phyloP scores from a whole-genome alignment of 2,797 vertebrate species.

The Florisuga fusca region DNA sequence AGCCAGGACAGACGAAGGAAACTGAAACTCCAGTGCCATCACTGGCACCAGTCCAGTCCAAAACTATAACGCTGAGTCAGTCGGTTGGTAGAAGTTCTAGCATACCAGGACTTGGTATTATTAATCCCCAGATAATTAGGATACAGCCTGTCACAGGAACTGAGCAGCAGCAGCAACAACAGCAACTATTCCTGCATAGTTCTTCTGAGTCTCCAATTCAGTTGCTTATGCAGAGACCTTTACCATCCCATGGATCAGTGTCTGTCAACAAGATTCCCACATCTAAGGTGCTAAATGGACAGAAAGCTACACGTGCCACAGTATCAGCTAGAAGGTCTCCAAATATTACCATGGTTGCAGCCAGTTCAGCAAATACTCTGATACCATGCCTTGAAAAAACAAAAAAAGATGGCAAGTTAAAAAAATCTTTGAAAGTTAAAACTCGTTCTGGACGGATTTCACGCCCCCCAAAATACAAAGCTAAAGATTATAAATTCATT shows the following conservation, averaged over 20 bases:
- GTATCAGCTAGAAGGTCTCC: background rate
- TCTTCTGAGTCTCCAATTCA: slow-evolving; percentile 82
- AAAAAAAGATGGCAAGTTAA: slow-evolving; percentile 80
- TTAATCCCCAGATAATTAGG: slow-evolving; percentile 86
- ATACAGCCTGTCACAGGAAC: slow-evolving; percentile 81
- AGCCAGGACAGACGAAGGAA: slow-evolving; percentile 81
- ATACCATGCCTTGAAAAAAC: slow-evolving; percentile 53
- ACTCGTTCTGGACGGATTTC: slow-evolving; percentile 94
- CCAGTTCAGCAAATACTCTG: slow-evolving; percentile 8
- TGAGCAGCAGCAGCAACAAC: slow-evolving; percentile 84
- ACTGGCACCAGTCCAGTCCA: slow-evolving; percentile 75
- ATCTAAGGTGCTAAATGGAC: background rate
- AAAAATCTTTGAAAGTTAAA: slow-evolving; percentile 88
- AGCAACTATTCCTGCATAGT: slow-evolving; percentile 81
- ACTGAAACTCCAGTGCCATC: slow-evolving; percentile 65
- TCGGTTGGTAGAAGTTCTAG: slow-evolving; percentile 55
- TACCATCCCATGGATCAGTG: slow-evolving; percentile 76
- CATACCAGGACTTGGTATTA: slow-evolving; percentile 73
- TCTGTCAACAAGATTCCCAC: slow-evolving; percentile 70
- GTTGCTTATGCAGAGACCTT: slow-evolving; percentile 81
- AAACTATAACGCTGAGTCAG: slow-evolving; percentile 68
- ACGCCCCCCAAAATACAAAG: slow-evolving; percentile 93
- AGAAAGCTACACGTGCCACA: background rate
- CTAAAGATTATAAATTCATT: slow-evolving; percentile 96
- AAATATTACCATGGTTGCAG: background rate